Evolutionary conservation across 1,140 invertebrate species (phyloP).

Genomic region (Batillaria attramentaria): DNA sequence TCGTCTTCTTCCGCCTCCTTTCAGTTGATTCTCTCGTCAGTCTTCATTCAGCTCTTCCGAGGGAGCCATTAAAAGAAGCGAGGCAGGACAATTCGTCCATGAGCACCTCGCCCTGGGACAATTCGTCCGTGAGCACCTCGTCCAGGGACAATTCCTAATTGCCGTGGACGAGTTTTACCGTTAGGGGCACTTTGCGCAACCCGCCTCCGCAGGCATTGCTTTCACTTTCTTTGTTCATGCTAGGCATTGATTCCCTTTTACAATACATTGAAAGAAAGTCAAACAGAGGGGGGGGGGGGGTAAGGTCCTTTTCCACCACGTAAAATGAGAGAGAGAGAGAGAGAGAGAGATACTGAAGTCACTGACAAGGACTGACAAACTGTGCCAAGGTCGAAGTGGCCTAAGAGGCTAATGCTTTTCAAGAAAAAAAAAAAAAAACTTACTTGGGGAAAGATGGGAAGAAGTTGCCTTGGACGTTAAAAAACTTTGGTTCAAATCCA

Average conservation of each 20-base stretch:
- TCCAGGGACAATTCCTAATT: neutral
- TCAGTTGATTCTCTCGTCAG: too few species aligned
- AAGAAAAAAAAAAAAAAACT: neutral
- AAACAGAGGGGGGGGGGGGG: too few species aligned
- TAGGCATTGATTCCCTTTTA: too few species aligned
- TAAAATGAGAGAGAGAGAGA: too few species aligned
- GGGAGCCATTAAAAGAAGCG: too few species aligned
- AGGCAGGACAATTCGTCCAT: neutral
- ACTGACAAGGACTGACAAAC: too few species aligned
- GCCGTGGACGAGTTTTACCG: neutral
- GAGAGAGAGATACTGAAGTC: too few species aligned
- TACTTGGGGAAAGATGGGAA: neutral
- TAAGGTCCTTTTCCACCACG: too few species aligned
- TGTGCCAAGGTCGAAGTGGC: neutral
- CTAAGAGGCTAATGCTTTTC: neutral
- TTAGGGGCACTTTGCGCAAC: neutral
- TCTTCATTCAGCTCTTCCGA: too few species aligned
- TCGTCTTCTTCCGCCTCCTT: too few species aligned
- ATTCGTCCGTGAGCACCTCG: neutral
- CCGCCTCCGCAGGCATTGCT: neutral
- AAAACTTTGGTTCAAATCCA: neutral
- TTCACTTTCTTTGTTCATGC: too few species aligned
- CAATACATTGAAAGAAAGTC: neutral
- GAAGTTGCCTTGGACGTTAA: neutral
- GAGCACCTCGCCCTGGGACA: neutral